These are phyloP conservation scores for Gobiocypris rarus DNA, from an alignment of 2,113 vertebrate genomes.

Conservation along the genomic window DNA sequence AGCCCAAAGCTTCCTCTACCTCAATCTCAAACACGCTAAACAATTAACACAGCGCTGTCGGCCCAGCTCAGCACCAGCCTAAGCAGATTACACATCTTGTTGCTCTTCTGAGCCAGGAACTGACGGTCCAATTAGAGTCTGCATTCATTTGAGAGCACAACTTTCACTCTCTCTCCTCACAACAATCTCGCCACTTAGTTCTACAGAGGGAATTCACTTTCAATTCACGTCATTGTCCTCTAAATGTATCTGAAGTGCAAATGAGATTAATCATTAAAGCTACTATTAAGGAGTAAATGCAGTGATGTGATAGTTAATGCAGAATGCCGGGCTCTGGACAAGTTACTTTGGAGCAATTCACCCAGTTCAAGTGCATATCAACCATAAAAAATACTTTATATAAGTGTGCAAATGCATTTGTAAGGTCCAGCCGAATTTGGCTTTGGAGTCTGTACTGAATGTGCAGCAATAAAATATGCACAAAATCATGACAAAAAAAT, in stretches of 20 bases:
- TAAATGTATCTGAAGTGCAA: conserved; percentile 36
- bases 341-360: conserved; percentile 21
- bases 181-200: background rate
- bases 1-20: conserved; percentile 17
- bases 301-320: conserved; percentile 18
- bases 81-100: conserved; percentile 48
- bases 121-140: conserved; percentile 43
- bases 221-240: conserved; percentile 17
- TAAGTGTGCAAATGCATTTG: background rate
- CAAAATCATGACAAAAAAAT: background rate
- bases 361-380: background rate
- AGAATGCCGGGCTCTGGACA: conserved; percentile 10
- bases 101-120: conserved; percentile 39
- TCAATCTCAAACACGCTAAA: conserved; percentile 24
- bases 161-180: conserved; percentile 19
- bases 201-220: conserved; percentile 19
- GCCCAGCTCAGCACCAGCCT: conserved; percentile 31
- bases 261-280: conserved; percentile 41
- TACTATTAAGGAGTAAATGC: conserved; percentile 24
- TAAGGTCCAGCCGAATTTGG: background rate
- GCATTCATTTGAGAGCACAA: conserved; percentile 35
- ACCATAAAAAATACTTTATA: background rate
- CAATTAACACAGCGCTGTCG: conserved; percentile 45
- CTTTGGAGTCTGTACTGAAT: background rate
- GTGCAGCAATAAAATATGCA: background rate